Conservation (phyloP, 2,797 vertebrate species). For the Eospalax fontanierii region DNA sequence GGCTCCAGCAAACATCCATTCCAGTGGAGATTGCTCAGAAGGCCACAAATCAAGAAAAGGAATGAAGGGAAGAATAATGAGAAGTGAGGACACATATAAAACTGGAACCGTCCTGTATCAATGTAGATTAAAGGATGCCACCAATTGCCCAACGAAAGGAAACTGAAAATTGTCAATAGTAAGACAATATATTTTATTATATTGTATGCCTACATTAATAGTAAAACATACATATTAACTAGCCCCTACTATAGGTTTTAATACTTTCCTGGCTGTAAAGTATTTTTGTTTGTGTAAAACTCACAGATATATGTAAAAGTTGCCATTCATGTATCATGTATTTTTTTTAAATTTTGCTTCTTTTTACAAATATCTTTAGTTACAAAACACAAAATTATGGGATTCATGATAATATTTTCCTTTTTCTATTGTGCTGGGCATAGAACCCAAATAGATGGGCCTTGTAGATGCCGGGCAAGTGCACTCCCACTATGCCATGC, state of each 20-base stretch:
- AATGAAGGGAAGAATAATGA: background rate
- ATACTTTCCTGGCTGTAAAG: slow-evolving; percentile 17
- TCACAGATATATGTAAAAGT: background rate
- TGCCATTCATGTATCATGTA: too few relatives aligned
- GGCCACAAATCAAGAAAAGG: background rate
- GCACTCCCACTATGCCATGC: too few relatives aligned
- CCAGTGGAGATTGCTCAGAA: background rate
- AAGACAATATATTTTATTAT: background rate
- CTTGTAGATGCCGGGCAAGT: background rate
- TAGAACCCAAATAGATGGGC: background rate
- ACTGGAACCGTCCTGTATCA: background rate
- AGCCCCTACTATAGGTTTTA: background rate
- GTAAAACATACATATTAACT: background rate
- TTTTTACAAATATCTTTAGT: background rate
- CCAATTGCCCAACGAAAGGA: background rate
- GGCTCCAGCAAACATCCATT: background rate
- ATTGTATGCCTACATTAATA: background rate
- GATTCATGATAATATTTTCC: background rate
- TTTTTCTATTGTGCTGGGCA: background rate
- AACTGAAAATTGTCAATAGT: background rate
- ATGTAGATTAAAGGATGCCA: background rate
- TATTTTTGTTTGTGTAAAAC: background rate
- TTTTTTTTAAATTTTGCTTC: background rate
- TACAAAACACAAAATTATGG: background rate
- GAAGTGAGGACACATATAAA: background rate